phyloP scores from a whole-genome alignment of 2,113 vertebrate genomes.

The Oncorhynchus keta region DNA sequence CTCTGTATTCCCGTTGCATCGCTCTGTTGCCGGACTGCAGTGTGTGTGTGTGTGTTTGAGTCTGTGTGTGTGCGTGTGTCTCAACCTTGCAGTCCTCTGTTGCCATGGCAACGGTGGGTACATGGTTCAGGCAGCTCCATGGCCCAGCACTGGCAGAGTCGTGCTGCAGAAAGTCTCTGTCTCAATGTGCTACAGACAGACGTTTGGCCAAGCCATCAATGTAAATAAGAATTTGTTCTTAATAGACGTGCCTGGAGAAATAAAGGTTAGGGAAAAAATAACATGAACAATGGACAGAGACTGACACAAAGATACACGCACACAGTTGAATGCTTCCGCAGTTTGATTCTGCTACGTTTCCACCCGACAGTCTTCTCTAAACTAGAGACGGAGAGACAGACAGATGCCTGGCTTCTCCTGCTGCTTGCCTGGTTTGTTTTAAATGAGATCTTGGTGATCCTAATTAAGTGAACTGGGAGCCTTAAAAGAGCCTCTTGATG shows the following conservation, averaged over 20 bases:
- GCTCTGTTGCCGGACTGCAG: slow-evolving; percentile 66
- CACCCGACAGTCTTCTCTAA: neutral
- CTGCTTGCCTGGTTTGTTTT: neutral
- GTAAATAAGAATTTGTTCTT: no score
- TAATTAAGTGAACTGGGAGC: slow-evolving; percentile 45
- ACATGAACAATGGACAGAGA: neutral
- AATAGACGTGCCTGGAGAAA: no score
- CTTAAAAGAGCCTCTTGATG: slow-evolving; percentile 32
- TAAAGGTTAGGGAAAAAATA: no score
- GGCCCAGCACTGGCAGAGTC: slow-evolving; percentile 68
- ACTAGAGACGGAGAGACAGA: neutral
- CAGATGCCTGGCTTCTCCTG: neutral
- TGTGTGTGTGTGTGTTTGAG: slow-evolving; percentile 2
- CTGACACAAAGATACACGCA: slow-evolving; percentile 15
- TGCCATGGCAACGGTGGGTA: slow-evolving; percentile 74
- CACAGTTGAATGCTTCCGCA: neutral
- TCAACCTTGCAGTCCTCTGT: slow-evolving; percentile 74
- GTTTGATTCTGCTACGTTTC: neutral
- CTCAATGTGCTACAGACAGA: slow-evolving; percentile 32
- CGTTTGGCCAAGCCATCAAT: no score
- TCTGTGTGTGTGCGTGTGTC: slow-evolving; percentile 40
- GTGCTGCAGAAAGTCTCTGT: slow-evolving; percentile 70
- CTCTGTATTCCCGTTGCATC: slow-evolving; percentile 78
- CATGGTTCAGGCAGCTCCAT: slow-evolving; percentile 73
- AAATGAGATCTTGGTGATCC: slow-evolving; percentile 38